Conservation (phyloP, 2,113 vertebrate species). For the Leiothrix lutea region DNA sequence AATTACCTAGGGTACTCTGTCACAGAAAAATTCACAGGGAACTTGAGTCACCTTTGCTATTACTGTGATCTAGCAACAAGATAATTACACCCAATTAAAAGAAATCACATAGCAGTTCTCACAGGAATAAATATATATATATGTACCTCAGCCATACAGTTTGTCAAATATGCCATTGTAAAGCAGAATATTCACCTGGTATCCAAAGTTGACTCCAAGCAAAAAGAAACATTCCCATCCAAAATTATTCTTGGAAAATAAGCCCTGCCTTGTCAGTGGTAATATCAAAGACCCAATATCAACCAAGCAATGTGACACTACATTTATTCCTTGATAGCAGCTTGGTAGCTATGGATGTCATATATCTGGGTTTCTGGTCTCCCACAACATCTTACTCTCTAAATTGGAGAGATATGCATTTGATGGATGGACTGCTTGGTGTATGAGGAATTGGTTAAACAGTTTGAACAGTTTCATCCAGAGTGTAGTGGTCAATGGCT, state of each 20-base stretch:
- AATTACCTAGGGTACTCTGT: slow-evolving; percentile 15
- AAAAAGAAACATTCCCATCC: not conserved
- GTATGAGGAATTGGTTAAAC: not conserved
- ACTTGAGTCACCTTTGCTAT: slow-evolving; percentile 20
- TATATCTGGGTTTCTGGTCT: not conserved
- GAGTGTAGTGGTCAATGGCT: not conserved
- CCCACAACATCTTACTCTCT: not conserved
- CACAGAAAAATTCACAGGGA: slow-evolving; percentile 29
- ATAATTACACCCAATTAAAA: not conserved
- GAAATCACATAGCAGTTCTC: not conserved
- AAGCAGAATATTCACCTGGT: not conserved
- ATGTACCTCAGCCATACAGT: not conserved
- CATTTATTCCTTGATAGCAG: not conserved
- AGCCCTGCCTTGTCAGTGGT: not conserved
- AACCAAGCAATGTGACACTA: not conserved
- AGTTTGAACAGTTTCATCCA: not conserved
- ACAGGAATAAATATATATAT: not conserved
- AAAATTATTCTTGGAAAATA: not conserved
- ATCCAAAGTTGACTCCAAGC: not conserved
- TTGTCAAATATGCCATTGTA: not conserved
- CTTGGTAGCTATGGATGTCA: not conserved
- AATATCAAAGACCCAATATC: not conserved
- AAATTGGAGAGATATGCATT: not conserved
- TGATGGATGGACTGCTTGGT: not conserved
- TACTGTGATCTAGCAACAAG: not conserved